Evolutionary conservation across 1,140 invertebrate genomes (phyloP).

Genomic region (Formica selysi): DNA sequence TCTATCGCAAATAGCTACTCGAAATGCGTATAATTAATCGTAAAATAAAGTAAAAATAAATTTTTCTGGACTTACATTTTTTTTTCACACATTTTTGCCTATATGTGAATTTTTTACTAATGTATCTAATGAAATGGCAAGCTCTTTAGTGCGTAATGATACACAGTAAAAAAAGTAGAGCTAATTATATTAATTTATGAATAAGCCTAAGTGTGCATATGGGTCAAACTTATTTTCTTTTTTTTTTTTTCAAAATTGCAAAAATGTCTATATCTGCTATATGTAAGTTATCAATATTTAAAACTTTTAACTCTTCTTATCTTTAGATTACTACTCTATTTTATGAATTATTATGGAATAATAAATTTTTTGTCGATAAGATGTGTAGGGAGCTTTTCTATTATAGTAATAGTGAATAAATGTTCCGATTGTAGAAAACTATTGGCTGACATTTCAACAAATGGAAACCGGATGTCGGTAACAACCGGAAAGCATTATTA

Average conservation of each 20-base stretch:
- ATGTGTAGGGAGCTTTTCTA: not conserved
- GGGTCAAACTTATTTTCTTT: not conserved
- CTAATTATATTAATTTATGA: not conserved
- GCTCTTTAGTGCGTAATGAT: not conserved
- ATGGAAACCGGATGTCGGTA: conserved; percentile 9
- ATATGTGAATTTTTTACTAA: not conserved
- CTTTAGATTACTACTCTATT: not conserved
- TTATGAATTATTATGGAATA: conserved; percentile 3
- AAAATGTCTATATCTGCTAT: not conserved
- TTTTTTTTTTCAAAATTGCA: not conserved
- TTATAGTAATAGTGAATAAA: not conserved
- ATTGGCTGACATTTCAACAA: not conserved
- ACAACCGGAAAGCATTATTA: conserved; percentile 19
- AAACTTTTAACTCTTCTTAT: not conserved
- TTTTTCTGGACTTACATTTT: too few relatives aligned
- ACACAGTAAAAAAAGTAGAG: not conserved
- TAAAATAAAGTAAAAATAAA: not conserved
- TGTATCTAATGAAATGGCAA: not conserved
- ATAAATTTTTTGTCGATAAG: conserved; percentile 24
- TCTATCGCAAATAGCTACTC: not conserved
- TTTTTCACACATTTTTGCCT: not conserved
- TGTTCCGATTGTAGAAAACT: conserved; percentile 38
- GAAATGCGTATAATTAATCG: not conserved
- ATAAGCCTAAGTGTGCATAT: not conserved
- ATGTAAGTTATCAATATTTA: not conserved